A percentile compares a stretch with the other conserved stretches of the same genome.
Conservation (phyloP, 2,113 vertebrate genomes). For the Tetrao urogallus region DNA sequence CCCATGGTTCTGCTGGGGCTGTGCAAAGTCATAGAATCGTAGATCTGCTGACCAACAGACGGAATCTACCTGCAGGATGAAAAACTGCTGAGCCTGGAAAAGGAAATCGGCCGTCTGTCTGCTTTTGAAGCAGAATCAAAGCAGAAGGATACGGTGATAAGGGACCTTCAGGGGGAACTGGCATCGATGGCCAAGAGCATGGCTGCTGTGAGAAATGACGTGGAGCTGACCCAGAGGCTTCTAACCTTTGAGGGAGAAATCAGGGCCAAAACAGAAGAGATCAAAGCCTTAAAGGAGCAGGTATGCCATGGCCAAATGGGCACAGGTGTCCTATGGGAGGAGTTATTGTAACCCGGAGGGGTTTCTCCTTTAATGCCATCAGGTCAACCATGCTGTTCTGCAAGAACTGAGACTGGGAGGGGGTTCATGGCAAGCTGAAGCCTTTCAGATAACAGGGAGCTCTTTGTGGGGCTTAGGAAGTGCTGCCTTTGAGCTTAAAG, state of each 20-base stretch:
- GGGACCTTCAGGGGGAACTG: constrained; percentile 71
- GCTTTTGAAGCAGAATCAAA: constrained; percentile 69
- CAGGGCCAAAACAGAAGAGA: constrained; percentile 73
- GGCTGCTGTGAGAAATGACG: background rate
- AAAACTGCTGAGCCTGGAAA: constrained; percentile 55
- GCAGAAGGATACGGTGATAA: constrained; percentile 72
- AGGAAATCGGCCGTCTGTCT: constrained; percentile 51
- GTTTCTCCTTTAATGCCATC: background rate
- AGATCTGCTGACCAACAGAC: background rate
- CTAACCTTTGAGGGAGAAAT: constrained; percentile 54
- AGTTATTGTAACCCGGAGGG: background rate
- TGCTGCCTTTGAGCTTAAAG: background rate
- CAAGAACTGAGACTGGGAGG: background rate
- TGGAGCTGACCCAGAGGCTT: constrained; percentile 42
- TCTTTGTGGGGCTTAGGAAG: background rate
- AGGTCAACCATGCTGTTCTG: background rate
- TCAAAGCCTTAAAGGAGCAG: constrained; percentile 79
- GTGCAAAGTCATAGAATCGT: too few species aligned
- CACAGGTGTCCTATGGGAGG: too few species aligned
- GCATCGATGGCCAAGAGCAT: constrained; percentile 64
- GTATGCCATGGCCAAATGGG: constrained; percentile 6
- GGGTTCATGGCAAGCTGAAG: background rate
- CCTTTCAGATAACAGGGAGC: background rate
- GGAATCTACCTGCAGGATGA: constrained; percentile 64
- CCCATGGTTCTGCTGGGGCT: too few species aligned